Percentiles rank a stretch among this genome's conserved stretches.
phyloP scores from a whole-genome alignment of 2,888 invertebrate genomes.

The Orthonychiurus folsomi region DNA sequence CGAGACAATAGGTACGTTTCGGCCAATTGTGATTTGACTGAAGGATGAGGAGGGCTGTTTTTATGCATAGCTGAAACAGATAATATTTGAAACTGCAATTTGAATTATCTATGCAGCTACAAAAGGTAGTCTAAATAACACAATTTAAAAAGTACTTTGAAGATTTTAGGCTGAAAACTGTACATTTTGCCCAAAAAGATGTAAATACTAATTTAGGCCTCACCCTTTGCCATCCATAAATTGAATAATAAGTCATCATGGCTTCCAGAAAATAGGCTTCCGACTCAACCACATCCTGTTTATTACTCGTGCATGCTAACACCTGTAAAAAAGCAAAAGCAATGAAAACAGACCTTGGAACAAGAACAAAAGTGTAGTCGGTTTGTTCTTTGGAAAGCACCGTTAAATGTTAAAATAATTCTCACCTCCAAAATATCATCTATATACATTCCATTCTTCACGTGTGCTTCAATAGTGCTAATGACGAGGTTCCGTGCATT shows the following conservation, averaged over 20 bases:
- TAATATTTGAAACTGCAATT: background rate
- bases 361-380: background rate
- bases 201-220: no score
- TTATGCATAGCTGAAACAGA: background rate
- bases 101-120: no score
- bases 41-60: background rate
- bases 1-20: conserved; percentile 23
- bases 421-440: conserved; percentile 25
- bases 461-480: conserved; percentile 30
- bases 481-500: conserved; percentile 30
- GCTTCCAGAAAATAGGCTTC: conserved; percentile 31
- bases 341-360: conserved; percentile 6
- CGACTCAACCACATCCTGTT: conserved; percentile 15
- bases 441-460: conserved; percentile 15
- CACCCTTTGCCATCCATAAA: background rate
- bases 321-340: no score
- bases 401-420: background rate
- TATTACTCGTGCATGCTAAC: conserved; percentile 27
- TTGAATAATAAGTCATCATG: conserved; percentile 21
- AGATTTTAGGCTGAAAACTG: no score
- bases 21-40: conserved; percentile 20
- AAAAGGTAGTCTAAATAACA: no score
- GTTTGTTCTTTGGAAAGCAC: no score
- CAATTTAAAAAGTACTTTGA: no score
- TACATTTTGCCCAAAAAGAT: no score